phyloP scores from a whole-genome alignment of 2,113 vertebrate genomes.

The Varanus komodoensis region DNA sequence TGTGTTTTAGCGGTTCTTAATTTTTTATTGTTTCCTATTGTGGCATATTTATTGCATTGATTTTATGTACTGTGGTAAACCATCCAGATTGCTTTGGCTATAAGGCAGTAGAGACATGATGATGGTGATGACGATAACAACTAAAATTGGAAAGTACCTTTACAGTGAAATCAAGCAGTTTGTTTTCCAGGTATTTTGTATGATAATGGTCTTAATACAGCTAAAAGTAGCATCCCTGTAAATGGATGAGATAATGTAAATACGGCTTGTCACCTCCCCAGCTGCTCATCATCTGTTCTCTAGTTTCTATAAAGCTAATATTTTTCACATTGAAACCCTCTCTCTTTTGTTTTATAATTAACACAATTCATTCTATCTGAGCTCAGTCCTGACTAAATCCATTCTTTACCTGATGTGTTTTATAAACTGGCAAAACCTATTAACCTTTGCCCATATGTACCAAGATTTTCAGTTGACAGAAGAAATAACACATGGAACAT shows the following conservation, averaged over 20 bases:
- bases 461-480: constrained; percentile 47
- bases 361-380: constrained; percentile 60
- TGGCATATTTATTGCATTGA: too few species aligned
- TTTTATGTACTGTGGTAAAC: too few species aligned
- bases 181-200: constrained; percentile 51
- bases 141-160: constrained; percentile 21
- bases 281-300: constrained; percentile 82
- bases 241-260: constrained; percentile 78
- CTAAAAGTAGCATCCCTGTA: constrained; percentile 72
- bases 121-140: too few species aligned
- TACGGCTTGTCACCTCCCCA: constrained; percentile 75
- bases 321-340: constrained; percentile 77
- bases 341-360: constrained; percentile 74
- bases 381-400: constrained; percentile 37
- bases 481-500: constrained; percentile 31
- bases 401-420: constrained; percentile 45
- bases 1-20: too few species aligned
- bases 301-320: constrained; percentile 77
- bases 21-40: too few species aligned
- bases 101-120: too few species aligned
- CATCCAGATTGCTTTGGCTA: too few species aligned
- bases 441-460: constrained; percentile 47
- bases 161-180: constrained; percentile 36
- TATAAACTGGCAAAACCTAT: constrained; percentile 60
- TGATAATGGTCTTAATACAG: constrained; percentile 63